Percentiles rank a stretch among this genome's conserved stretches.
These are phyloP conservation scores for Pelobates cultripes DNA, from an alignment of 2,797 vertebrate species.

Conservation along the genomic window DNA sequence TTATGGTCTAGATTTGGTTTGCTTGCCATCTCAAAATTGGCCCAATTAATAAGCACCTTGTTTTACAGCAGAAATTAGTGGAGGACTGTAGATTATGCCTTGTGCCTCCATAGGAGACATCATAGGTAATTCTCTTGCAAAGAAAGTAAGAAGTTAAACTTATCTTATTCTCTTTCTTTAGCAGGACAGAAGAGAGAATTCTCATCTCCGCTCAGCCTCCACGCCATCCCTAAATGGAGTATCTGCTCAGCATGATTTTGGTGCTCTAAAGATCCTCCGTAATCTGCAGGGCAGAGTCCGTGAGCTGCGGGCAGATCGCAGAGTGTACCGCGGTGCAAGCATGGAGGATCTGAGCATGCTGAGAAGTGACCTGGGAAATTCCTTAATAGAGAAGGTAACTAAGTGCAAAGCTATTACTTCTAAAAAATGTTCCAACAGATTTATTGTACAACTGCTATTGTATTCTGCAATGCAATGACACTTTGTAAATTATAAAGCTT, in stretches of 20 bases:
- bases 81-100: too few species aligned
- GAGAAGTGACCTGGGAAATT: slow-evolving; percentile 54
- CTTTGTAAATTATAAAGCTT: too few species aligned
- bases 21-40: too few species aligned
- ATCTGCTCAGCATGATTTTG: slow-evolving; percentile 51
- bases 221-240: slow-evolving; percentile 46
- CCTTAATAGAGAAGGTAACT: slow-evolving; percentile 57
- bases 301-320: slow-evolving; percentile 72
- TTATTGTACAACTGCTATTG: too few species aligned
- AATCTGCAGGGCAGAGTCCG: slow-evolving; percentile 74
- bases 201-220: slow-evolving; percentile 48
- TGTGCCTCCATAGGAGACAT: too few species aligned
- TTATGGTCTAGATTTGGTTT: too few species aligned
- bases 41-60: too few species aligned
- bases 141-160: neutral
- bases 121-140: neutral
- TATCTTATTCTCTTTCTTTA: neutral
- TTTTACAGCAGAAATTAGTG: too few species aligned
- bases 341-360: slow-evolving; percentile 18
- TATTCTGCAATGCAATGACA: too few species aligned
- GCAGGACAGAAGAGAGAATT: slow-evolving; percentile 60
- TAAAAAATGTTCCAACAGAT: too few species aligned
- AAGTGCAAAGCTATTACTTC: neutral
- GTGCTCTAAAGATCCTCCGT: slow-evolving; percentile 69
- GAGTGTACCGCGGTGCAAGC: slow-evolving; percentile 44